Evolutionary conservation across 2,113 vertebrate species (phyloP).

Genomic region (Poeciliopsis prolifica): DNA sequence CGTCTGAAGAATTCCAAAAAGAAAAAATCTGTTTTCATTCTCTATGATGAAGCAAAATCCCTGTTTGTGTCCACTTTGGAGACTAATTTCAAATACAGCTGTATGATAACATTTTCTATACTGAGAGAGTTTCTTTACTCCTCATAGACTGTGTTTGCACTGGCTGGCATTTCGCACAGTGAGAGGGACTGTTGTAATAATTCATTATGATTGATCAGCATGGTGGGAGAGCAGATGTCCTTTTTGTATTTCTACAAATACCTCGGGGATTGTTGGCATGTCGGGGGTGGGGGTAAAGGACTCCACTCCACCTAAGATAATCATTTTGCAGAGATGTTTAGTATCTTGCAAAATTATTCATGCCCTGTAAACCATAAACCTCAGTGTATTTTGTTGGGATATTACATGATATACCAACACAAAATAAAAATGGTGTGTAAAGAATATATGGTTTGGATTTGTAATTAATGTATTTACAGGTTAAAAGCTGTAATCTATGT

Average conservation of each 20-base stretch:
- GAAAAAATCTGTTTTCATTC: background rate
- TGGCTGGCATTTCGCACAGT: background rate
- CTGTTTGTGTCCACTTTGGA: background rate
- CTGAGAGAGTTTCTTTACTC: background rate
- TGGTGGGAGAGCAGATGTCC: slow-evolving; percentile 58
- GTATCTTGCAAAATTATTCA: too few relatives aligned
- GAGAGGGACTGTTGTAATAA: background rate
- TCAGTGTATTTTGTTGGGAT: background rate
- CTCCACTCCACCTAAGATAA: slow-evolving; percentile 51
- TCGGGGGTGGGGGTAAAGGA: slow-evolving; percentile 40
- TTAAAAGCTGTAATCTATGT: too few relatives aligned
- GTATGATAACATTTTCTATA: background rate
- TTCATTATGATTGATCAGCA: slow-evolving; percentile 58
- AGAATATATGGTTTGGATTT: too few relatives aligned
- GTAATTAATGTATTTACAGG: too few relatives aligned
- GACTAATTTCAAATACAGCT: background rate
- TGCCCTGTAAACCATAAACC: background rate
- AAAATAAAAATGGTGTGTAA: too few relatives aligned
- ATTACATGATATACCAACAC: background rate
- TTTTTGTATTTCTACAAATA: slow-evolving; percentile 58
- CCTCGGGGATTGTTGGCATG: slow-evolving; percentile 46
- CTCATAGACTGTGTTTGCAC: background rate
- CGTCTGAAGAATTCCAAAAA: background rate
- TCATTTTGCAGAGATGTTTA: slow-evolving; percentile 38
- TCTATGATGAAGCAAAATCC: background rate